A percentile compares a stretch with the other conserved stretches of the same genome.
These are phyloP conservation scores for Lucifuga dentata DNA, from an alignment of 2,113 vertebrate species.

Conservation along the genomic window DNA sequence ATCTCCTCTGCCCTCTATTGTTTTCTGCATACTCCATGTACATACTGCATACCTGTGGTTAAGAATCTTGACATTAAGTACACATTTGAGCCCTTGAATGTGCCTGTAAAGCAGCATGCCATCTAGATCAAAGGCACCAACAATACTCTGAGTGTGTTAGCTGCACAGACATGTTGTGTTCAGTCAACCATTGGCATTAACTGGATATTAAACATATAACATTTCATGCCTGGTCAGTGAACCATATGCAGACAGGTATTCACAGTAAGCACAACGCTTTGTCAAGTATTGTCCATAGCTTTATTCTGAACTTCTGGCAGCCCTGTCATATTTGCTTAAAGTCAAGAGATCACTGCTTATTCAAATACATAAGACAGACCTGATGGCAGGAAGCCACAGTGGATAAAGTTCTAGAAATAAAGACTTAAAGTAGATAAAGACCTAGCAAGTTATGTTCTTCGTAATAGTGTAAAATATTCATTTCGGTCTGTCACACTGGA, in stretches of 20 bases:
- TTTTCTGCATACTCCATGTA: slow-evolving; percentile 2
- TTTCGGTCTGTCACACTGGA: too few species aligned
- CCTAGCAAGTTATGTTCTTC: too few species aligned
- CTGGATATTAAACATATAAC: neutral
- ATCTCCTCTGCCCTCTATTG: slow-evolving; percentile 15
- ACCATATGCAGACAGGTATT: neutral
- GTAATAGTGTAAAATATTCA: too few species aligned
- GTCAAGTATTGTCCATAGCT: neutral
- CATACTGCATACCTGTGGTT: slow-evolving; percentile 18
- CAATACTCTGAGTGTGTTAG: slow-evolving; percentile 12
- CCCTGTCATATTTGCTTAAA: neutral
- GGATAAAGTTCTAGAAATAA: too few species aligned
- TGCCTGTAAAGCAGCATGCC: neutral
- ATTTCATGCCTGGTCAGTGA: neutral
- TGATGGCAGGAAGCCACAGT: too few species aligned
- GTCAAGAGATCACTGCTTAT: neutral
- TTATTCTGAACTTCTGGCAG: neutral
- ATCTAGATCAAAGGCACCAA: slow-evolving; percentile 7
- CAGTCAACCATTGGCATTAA: neutral
- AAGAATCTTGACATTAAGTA: neutral
- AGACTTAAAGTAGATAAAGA: too few species aligned
- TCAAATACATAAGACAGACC: too few species aligned
- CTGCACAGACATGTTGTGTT: neutral
- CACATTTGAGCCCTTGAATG: slow-evolving; percentile 3
- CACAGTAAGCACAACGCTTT: neutral